These are phyloP conservation scores for Venturia canescens DNA, from an alignment of 1,140 invertebrate genomes.

Conservation along the genomic window DNA sequence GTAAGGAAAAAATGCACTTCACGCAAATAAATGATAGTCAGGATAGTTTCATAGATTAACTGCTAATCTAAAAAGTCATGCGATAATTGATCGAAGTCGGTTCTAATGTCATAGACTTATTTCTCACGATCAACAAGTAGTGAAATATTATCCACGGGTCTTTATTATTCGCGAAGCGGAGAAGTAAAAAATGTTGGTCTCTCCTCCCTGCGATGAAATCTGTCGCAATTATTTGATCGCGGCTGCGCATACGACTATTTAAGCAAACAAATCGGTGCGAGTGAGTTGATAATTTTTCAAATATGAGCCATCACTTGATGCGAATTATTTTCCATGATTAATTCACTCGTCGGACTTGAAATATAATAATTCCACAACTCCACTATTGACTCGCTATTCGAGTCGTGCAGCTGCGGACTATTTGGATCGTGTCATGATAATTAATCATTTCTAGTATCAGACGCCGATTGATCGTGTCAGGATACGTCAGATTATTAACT, in stretches of 20 bases:
- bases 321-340: background rate
- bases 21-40: too few species aligned
- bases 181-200: too few species aligned
- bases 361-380: background rate
- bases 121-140: too few species aligned
- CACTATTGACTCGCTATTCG: background rate
- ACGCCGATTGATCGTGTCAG: background rate
- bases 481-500: background rate
- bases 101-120: too few species aligned
- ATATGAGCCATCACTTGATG: background rate
- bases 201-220: too few species aligned
- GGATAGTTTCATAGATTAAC: too few species aligned
- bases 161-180: too few species aligned
- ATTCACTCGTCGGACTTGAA: background rate
- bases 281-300: background rate
- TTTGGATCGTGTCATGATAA: background rate
- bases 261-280: too few species aligned
- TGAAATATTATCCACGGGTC: too few species aligned
- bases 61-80: too few species aligned
- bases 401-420: background rate
- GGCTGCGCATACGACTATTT: background rate
- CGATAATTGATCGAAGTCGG: too few species aligned
- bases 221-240: background rate
- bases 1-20: too few species aligned
- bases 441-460: background rate